These are phyloP conservation scores for Sphenodon punctatus DNA, from an alignment of 2,797 vertebrate species.

Conservation along the genomic window DNA sequence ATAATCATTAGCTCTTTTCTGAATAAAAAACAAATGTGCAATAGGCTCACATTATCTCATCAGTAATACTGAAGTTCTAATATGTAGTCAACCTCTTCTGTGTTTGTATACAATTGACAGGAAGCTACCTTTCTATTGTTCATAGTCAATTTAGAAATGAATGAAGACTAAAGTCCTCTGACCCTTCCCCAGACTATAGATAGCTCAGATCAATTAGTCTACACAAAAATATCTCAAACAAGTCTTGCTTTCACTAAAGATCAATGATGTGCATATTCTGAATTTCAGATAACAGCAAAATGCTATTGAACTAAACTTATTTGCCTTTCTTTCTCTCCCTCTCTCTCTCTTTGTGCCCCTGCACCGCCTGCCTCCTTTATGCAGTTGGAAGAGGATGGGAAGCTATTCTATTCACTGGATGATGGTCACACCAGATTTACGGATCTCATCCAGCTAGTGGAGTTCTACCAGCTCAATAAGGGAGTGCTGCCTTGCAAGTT, in stretches of 20 bases:
- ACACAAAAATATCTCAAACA: neutral
- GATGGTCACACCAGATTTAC: slow-evolving; percentile 94
- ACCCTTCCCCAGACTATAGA: neutral
- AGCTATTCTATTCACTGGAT: slow-evolving; percentile 91
- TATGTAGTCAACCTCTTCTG: neutral
- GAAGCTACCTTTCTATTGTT: neutral
- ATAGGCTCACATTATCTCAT: neutral
- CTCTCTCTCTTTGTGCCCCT: too few relatives aligned
- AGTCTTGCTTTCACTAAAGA: neutral
- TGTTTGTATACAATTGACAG: neutral
- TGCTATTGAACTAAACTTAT: neutral
- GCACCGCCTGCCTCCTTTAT: too few relatives aligned
- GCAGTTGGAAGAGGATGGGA: slow-evolving; percentile 91
- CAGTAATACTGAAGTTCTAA: neutral
- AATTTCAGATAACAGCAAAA: neutral
- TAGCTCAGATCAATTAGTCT: neutral
- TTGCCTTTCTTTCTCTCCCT: slow-evolving; percentile 30
- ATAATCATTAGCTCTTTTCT: neutral
- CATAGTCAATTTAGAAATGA: neutral
- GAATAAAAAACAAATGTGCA: neutral
- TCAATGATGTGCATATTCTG: neutral
- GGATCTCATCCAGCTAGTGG: slow-evolving; percentile 96
- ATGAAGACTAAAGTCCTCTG: neutral
- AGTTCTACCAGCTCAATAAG: slow-evolving; percentile 97
- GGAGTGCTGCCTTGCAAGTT: slow-evolving; percentile 94